phyloP scores from a whole-genome alignment of 2,113 vertebrate species.

The Regulus satrapa region DNA sequence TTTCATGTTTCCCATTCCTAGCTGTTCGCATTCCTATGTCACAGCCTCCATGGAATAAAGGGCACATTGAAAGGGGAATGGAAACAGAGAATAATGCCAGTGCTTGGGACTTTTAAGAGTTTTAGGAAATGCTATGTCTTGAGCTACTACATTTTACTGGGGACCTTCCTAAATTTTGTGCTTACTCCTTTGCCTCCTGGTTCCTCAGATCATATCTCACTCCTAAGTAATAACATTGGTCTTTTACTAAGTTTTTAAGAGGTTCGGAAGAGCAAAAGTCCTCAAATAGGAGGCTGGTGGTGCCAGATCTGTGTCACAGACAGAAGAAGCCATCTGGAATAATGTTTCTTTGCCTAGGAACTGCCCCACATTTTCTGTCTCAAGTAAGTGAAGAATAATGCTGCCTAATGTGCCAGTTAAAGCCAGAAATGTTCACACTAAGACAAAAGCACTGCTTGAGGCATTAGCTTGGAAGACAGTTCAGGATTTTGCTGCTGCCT shows the following conservation, averaged over 20 bases:
- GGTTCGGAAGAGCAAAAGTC: not conserved
- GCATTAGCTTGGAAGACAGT: not conserved
- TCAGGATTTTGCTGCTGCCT: not conserved
- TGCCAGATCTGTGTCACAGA: not conserved
- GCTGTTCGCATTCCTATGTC: not conserved
- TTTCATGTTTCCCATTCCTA: not conserved
- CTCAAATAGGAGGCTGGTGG: not conserved
- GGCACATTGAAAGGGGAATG: accelerated
- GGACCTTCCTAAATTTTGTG: not conserved
- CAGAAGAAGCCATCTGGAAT: not conserved
- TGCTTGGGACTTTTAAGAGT: not conserved
- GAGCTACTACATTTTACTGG: not conserved
- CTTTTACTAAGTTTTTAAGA: not conserved
- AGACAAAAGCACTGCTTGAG: not conserved
- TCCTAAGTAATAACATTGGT: not conserved
- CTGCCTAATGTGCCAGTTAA: not conserved
- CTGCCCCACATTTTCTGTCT: not conserved
- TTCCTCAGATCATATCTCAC: not conserved
- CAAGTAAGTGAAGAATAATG: not conserved
- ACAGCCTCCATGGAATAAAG: not conserved
- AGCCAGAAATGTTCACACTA: not conserved
- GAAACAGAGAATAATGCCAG: not conserved
- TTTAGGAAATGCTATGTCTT: not conserved
- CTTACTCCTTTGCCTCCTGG: not conserved
- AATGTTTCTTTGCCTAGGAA: not conserved